phyloP scores from a whole-genome alignment of 1,140 invertebrate genomes.

The Gyrodactylus bullatarudis region DNA sequence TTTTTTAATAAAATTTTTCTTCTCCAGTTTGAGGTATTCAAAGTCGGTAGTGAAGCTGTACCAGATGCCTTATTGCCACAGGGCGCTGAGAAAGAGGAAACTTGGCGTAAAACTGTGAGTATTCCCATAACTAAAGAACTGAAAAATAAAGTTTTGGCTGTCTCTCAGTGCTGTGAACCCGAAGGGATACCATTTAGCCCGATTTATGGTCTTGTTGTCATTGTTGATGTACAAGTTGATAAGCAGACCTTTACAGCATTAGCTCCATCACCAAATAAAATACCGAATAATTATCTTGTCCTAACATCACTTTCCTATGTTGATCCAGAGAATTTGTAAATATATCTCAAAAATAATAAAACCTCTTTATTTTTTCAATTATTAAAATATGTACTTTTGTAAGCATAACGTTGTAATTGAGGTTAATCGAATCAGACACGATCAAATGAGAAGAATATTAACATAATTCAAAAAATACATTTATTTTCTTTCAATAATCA shows the following conservation, averaged over 20 bases:
- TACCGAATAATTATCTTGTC: conserved; percentile 2
- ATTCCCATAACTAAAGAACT: not conserved
- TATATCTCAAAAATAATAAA: not conserved
- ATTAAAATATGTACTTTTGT: not conserved
- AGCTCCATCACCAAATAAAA: not conserved
- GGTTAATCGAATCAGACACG: not conserved
- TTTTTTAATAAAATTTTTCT: too few relatives aligned
- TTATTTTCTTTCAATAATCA: not conserved
- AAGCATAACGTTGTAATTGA: not conserved
- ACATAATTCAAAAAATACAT: not conserved
- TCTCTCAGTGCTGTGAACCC: not conserved
- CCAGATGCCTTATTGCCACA: not conserved
- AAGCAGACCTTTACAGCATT: not conserved
- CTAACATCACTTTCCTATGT: not conserved
- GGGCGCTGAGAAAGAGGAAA: not conserved
- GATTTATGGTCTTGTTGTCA: not conserved
- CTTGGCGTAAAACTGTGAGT: not conserved
- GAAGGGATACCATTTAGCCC: not conserved
- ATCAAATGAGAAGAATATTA: not conserved
- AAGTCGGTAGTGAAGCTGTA: not conserved
- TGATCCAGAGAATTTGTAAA: not conserved
- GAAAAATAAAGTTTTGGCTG: not conserved
- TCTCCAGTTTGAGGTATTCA: not conserved
- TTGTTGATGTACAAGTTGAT: not conserved
- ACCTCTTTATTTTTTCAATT: too few relatives aligned